Evolutionary conservation across 2,888 invertebrate species (phyloP), one percentile per base, ranked within the genome.

Genomic region (Drosophila fungiperda): DNA sequence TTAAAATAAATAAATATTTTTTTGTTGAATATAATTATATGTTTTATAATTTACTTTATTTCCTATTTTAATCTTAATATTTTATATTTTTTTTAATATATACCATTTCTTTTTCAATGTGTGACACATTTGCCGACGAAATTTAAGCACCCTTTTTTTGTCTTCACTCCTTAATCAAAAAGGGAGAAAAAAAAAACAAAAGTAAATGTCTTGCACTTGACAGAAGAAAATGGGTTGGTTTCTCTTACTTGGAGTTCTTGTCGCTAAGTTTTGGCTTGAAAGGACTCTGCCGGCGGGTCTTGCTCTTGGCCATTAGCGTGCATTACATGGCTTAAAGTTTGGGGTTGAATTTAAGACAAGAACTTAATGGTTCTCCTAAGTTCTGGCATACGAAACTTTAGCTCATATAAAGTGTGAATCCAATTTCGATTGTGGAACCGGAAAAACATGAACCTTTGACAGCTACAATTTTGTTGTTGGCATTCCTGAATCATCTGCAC

Each of bases 311-410:
- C 80, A 75, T 62, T 62, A 74, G 58, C 53, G 45, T 11, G 40
- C 23, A 59, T 68, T 75, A 35, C 54, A 12, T 54, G 62, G 33
- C 54, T 68, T 74, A 49, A 52, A 75, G 79, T 75, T 79, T 49
- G n/a, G 53, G 48, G 60, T 50, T 66, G 50, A 38, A 38, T 38
- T 53, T 40, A 50, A 68, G 64, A 52, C 33, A 15, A 33, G 48
- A 68, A 52, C 52, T 32, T 57, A 69, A 42, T 55, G 38, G 57
- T 35, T 68, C 33, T 20, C 33, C 29, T 26, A 50, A 63, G 50
- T 77, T 76, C 29, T 40, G 32, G 58, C 49, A 53, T 45, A 20
- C 53, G 29, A 29, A 45, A 77, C 59, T 58, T 70, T 64, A 23
- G 17, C 59, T 57, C 58, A 55, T 49, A 58, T 57, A 57, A 68